Evolutionary conservation across 2,113 vertebrate genomes (phyloP).

Genomic region (Helogale parvula): DNA sequence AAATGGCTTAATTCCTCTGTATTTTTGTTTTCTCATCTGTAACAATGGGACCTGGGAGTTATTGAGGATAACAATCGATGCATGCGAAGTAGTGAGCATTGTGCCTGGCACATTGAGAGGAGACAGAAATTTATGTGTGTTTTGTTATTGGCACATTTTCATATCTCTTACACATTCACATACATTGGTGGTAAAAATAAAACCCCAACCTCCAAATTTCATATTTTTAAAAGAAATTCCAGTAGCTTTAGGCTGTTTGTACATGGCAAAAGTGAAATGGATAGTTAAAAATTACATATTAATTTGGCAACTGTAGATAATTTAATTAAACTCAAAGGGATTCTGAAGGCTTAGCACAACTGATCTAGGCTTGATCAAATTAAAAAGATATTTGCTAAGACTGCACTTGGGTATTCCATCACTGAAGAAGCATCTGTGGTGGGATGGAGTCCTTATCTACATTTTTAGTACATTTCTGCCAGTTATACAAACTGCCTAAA

Average conservation of each 20-base stretch:
- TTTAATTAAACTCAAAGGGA: constrained; percentile 49
- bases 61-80: not conserved
- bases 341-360: not conserved
- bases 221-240: not conserved
- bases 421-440: not conserved
- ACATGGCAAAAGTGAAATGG: not conserved
- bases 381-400: not conserved
- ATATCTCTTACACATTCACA: not conserved
- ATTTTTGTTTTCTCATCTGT: not conserved
- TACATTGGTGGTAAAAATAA: not conserved
- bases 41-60: not conserved
- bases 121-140: not conserved
- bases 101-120: not conserved
- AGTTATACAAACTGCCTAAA: constrained; percentile 46
- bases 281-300: not conserved
- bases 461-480: constrained; percentile 22
- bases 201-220: not conserved
- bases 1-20: not conserved
- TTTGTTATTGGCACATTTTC: not conserved
- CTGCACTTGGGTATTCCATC: not conserved
- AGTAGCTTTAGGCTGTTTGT: not conserved
- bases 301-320: constrained; percentile 4
- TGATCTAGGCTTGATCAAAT: constrained; percentile 6
- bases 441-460: not conserved
- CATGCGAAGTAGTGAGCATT: not conserved